phyloP scores from a whole-genome alignment of 2,113 vertebrate species.

The Mesitornis unicolor region DNA sequence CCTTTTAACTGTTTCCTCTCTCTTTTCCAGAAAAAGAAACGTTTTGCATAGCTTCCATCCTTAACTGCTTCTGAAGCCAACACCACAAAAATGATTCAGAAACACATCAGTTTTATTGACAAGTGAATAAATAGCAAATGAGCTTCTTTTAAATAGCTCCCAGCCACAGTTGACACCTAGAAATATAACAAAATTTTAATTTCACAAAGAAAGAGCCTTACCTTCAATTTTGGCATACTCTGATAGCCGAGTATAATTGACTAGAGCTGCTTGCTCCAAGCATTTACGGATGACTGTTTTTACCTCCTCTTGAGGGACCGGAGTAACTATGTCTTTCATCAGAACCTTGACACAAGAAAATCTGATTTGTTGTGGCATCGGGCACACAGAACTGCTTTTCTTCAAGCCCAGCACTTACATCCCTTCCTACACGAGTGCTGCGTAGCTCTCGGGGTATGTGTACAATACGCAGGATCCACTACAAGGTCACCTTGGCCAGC shows the following conservation, averaged over 20 bases:
- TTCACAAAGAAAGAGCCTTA: conserved; percentile 73
- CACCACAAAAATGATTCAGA: not conserved
- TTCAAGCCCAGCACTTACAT: conserved; percentile 27
- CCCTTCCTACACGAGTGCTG: not conserved
- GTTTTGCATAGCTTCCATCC: not conserved
- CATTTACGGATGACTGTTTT: conserved; percentile 96
- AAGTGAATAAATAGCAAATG: conserved; percentile 24
- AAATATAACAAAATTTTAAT: conserved; percentile 54
- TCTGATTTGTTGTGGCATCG: conserved; percentile 67
- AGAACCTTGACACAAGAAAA: conserved; percentile 85
- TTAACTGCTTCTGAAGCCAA: conserved; percentile 15
- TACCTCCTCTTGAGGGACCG: conserved; percentile 94
- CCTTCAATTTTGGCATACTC: conserved; percentile 99
- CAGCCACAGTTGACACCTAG: conserved; percentile 47
- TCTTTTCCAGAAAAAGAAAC: not conserved
- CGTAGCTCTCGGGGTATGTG: not conserved
- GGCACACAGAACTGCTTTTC: conserved; percentile 33
- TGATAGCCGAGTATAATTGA: conserved; percentile 97
- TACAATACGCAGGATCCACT: not conserved
- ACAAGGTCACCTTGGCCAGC: conserved; percentile 45
- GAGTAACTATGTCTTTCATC: conserved; percentile 98
- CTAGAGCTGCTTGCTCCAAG: conserved; percentile 95
- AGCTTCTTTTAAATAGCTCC: conserved; percentile 49
- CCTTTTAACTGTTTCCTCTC: conserved; percentile 17
- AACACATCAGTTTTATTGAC: conserved; percentile 42